Conservation (phyloP, 2,113 vertebrate genomes). For the Neodon shergylaensis region DNA sequence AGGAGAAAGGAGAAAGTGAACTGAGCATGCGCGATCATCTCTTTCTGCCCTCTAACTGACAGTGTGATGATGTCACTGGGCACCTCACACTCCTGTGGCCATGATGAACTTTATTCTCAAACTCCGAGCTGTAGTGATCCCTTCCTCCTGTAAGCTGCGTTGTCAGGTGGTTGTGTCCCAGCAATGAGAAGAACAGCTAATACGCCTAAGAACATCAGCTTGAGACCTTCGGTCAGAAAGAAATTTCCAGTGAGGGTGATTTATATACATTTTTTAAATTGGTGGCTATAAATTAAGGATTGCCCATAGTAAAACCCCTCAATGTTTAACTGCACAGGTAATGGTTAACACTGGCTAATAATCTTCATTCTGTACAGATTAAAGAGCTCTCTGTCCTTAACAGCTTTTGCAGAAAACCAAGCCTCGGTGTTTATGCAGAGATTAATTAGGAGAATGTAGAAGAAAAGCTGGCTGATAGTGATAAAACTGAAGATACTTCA, state of each 20-base stretch:
- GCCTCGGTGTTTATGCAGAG: background rate
- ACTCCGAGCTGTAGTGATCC: background rate
- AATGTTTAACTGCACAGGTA: background rate
- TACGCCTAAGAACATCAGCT: background rate
- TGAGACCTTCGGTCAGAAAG: background rate
- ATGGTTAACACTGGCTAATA: background rate
- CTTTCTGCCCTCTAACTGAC: background rate
- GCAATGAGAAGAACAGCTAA: background rate
- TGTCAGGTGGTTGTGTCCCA: background rate
- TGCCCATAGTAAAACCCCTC: background rate
- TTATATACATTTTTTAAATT: background rate
- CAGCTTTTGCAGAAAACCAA: background rate
- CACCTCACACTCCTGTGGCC: background rate
- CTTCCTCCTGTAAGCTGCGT: background rate
- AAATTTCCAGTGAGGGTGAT: background rate
- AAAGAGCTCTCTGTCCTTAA: background rate
- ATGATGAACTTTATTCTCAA: background rate
- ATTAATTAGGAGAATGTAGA: background rate
- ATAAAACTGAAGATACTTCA: background rate
- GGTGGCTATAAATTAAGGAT: background rate
- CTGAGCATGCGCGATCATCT: background rate
- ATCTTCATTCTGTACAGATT: background rate
- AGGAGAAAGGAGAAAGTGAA: background rate
- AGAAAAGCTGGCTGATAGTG: background rate
- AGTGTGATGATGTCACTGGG: background rate